Evolutionary conservation across 1,140 invertebrate genomes (phyloP), one percentile per base, ranked within the genome.

Genomic region (Drosophila kepulauana): DNA sequence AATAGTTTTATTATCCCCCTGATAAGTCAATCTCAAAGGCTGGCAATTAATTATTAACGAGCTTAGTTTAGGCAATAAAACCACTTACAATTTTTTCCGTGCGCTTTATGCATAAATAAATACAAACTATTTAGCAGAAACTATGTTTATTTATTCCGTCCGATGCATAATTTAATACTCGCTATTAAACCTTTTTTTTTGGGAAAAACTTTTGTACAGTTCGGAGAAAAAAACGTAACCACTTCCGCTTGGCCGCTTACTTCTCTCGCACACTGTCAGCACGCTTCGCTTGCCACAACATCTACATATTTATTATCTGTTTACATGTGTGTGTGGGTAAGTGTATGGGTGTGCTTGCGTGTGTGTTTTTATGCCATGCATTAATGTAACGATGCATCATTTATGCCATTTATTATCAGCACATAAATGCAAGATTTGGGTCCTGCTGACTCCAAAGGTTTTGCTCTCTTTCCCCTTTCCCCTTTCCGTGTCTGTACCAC

Each of bases 311-410:
- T 80, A 82, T 82, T 82, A 82, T 67, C 30, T 76, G 73, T 76
- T 72, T 75, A 72, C 58, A 52, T 69, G 43, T 30, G 52, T 57
- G 41, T 45, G 45, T 49, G 56, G 35, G 41, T 38, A 25, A 16
- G 38, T 68, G 11, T 73, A 62, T 58, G 62, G 63, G 33, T 74
- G 66, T 70, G 35, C 52, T 56, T 68, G 58, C 52, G 65, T 61
- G 58, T 59, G 61, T 70, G 46, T 33, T 76, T 89, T 88, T 79
- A 89, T 88, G 85, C 64, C 65, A 41, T 85, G 78, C 85, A 88
- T 88, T 88, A 88, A 85, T 85, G 78, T 89, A 88, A 89, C 75
- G 85, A 89, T 88, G 85, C 85, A 88, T 88, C 85, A 88, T 88
- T 88, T 81, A 89, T 88, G 85, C 80, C 85, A 89, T 88, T 88